Conservation (phyloP, 2,888 invertebrate genomes). For the Podotricha telesiphe region DNA sequence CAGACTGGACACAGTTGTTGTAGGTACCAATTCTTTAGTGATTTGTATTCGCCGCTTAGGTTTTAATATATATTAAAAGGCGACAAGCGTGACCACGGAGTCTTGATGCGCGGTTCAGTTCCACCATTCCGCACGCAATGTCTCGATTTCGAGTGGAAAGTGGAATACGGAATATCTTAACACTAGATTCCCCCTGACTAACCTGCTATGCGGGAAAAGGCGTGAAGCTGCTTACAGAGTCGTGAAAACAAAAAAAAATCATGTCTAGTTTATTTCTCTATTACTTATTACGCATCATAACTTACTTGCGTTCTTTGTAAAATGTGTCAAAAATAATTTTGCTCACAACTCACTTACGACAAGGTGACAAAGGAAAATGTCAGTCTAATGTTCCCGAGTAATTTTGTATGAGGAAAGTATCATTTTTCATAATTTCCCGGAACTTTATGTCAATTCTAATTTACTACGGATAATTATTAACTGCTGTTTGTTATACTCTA, state of each 20-base stretch:
- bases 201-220: too few species aligned
- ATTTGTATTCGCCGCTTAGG: too few species aligned
- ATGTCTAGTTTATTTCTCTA: background rate
- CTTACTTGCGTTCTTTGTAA: slow-evolving; percentile 4
- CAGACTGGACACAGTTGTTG: too few species aligned
- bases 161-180: too few species aligned
- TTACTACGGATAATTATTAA: slow-evolving; percentile 13
- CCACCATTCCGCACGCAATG: too few species aligned
- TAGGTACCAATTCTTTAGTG: too few species aligned
- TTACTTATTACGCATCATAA: background rate
- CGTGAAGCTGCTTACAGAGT: too few species aligned
- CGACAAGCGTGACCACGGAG: too few species aligned
- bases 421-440: slow-evolving; percentile 57
- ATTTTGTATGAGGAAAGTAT: slow-evolving; percentile 47
- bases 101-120: too few species aligned
- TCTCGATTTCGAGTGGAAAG: too few species aligned
- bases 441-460: slow-evolving; percentile 51
- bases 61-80: too few species aligned
- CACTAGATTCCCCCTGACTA: too few species aligned
- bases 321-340: slow-evolving; percentile 25
- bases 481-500: background rate
- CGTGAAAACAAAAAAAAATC: background rate
- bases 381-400: slow-evolving; percentile 35
- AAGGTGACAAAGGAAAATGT: slow-evolving; percentile 47
- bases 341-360: slow-evolving; percentile 35